Evolutionary conservation across 2,888 invertebrate species (phyloP).

Genomic region (Drosophila monieri): DNA sequence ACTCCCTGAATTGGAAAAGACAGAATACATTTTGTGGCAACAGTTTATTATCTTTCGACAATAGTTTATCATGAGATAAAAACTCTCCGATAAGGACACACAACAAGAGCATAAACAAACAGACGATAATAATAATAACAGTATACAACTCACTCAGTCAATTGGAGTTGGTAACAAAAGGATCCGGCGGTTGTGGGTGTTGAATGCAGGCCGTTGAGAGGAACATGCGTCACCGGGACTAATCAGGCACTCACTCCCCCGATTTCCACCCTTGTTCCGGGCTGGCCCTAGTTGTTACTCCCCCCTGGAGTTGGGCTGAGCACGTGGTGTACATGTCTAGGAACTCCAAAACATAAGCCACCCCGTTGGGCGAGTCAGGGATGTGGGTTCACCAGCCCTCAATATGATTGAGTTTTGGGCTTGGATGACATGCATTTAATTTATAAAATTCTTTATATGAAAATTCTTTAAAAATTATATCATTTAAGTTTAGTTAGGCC

Average conservation of each 20-base stretch:
- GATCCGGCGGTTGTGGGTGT: constrained; percentile 41
- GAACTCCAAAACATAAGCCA: constrained; percentile 66
- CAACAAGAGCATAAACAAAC: constrained; percentile 64
- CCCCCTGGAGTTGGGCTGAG: constrained; percentile 47
- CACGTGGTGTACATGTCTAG: constrained; percentile 67
- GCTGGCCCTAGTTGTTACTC: not conserved
- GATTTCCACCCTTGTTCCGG: not conserved
- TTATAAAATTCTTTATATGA: not conserved
- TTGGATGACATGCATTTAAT: constrained; percentile 39
- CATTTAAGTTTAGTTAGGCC: not conserved
- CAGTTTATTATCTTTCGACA: constrained; percentile 67
- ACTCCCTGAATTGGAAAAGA: constrained; percentile 36
- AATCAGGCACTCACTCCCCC: constrained; percentile 60
- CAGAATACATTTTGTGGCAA: constrained; percentile 50
- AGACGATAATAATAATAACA: constrained; percentile 76
- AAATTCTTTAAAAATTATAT: not conserved
- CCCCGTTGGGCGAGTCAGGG: constrained; percentile 55
- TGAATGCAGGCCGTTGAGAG: constrained; percentile 58
- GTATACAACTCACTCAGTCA: constrained; percentile 48
- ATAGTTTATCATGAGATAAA: constrained; percentile 76
- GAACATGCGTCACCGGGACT: constrained; percentile 62
- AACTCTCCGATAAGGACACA: constrained; percentile 68
- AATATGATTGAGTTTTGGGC: constrained; percentile 5
- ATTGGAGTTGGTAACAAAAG: constrained; percentile 46
- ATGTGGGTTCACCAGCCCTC: constrained; percentile 17